Base-by-base conservation (phyloP, 2,797 vertebrate species). In the Eremophila alpestris region DNA sequence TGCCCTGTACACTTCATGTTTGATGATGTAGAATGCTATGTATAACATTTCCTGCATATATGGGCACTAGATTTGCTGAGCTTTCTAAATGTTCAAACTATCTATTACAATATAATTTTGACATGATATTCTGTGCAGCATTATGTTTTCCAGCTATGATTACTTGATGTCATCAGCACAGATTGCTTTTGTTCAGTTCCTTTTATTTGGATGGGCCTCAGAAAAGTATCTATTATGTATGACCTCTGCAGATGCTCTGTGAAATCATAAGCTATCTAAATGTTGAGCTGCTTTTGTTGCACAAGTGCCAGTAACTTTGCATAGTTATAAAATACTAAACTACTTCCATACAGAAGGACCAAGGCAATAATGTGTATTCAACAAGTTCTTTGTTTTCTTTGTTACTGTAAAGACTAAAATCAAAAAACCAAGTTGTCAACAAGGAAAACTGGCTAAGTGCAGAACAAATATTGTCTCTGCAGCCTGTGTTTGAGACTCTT, bases 181-280 rank as follows among this genome's bases (percentile, higher is more conserved):
- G 70, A 94, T 76, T 93, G 40, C 67, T 73, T 91, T 86, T 90
- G 69, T 94, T 94, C 77, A 34, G 36, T 70, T 89, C 13, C 36
- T 96, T 94, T 94, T 91, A 71, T 90, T 65, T 78, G 55, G n/a
- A 43, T 69, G 36, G 77, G 73, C 76, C 59, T 94, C 59, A 76
- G 65, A 73, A 75, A 86, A 75, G 45, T 43, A 71, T 73, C 30
- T 71, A 59, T 94, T 94, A 84, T 91, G 36, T 52, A 79, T 88
- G 65, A 93, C 70, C 36, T 83, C 29, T 90, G 62, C 55, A 88
- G 74, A 88, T 62, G 63, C 48, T 38, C 63, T 91, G 34, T 86
- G 90, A 91, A 92, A 91, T 86, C 43, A 22, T 83, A 74, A 91
- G 29, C 38, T 7, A 3, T 81, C 51, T 46, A 59, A 76, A 94